These are phyloP conservation scores for Empidonax traillii DNA, from an alignment of 2,113 vertebrate genomes.

Conservation along the genomic window DNA sequence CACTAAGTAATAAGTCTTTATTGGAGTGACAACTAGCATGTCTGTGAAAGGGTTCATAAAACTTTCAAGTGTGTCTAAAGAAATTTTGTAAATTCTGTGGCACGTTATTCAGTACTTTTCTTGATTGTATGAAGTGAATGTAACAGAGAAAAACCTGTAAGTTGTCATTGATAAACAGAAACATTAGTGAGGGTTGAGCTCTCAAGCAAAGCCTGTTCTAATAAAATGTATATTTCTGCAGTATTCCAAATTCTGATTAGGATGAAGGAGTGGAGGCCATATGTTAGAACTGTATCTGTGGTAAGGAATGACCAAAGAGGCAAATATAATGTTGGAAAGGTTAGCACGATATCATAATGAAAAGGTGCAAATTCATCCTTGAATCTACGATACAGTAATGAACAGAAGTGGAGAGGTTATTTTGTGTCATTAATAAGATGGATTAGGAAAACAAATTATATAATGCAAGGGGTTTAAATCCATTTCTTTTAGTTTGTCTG, in stretches of 20 bases:
- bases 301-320: neutral
- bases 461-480: neutral
- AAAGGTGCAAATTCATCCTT: neutral
- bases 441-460: neutral
- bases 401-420: neutral
- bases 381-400: neutral
- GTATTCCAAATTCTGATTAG: neutral
- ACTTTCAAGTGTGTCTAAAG: neutral
- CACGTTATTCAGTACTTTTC: neutral
- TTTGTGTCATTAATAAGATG: neutral
- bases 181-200: neutral
- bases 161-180: neutral
- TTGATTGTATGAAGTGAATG: neutral
- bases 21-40: neutral
- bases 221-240: neutral
- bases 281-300: neutral
- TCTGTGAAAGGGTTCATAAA: accelerated
- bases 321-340: neutral
- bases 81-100: neutral
- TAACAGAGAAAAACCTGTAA: neutral
- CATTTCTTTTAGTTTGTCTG: neutral
- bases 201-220: neutral
- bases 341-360: neutral
- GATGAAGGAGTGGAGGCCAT: neutral
- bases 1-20: accelerated